These are phyloP conservation scores for Danio aesculapii DNA, from an alignment of 2,797 vertebrate species.

Conservation along the genomic window DNA sequence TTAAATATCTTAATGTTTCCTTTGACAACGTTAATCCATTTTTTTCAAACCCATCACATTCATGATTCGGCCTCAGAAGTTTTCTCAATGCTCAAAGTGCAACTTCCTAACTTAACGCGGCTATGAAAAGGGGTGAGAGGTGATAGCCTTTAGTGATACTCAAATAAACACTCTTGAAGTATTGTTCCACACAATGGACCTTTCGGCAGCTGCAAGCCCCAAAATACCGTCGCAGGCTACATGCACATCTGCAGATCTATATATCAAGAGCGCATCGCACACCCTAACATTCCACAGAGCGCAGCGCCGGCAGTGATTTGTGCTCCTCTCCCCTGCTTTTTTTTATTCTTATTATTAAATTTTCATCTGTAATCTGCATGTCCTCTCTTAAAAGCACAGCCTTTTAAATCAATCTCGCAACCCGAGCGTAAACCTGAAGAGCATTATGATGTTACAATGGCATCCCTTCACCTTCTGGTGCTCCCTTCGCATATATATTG, in stretches of 20 bases:
- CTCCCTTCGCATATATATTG: slow-evolving; percentile 68
- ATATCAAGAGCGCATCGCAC: slow-evolving; percentile 75
- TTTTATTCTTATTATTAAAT: slow-evolving; percentile 78
- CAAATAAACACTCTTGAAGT: slow-evolving; percentile 56
- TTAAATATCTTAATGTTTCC: slow-evolving; percentile 36
- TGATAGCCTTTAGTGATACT: slow-evolving; percentile 47
- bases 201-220: slow-evolving; percentile 72
- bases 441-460: slow-evolving; percentile 78
- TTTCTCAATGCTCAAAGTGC: not conserved
- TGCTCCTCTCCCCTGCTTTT: slow-evolving; percentile 76
- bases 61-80: slow-evolving; percentile 5
- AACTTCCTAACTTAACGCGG: not conserved
- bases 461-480: slow-evolving; percentile 67
- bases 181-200: slow-evolving; percentile 61
- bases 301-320: slow-evolving; percentile 77
- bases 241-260: slow-evolving; percentile 81
- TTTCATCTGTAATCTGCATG: slow-evolving; percentile 82
- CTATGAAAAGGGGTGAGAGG: slow-evolving; percentile 24
- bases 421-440: slow-evolving; percentile 71
- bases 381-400: slow-evolving; percentile 76
- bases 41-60: slow-evolving; percentile 33
- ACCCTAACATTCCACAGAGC: slow-evolving; percentile 80
- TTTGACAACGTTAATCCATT: not conserved
- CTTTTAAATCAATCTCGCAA: slow-evolving; percentile 82
- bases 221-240: slow-evolving; percentile 70